phyloP scores from a whole-genome alignment of 2,113 vertebrate species.

The Sebastes schlegelii region DNA sequence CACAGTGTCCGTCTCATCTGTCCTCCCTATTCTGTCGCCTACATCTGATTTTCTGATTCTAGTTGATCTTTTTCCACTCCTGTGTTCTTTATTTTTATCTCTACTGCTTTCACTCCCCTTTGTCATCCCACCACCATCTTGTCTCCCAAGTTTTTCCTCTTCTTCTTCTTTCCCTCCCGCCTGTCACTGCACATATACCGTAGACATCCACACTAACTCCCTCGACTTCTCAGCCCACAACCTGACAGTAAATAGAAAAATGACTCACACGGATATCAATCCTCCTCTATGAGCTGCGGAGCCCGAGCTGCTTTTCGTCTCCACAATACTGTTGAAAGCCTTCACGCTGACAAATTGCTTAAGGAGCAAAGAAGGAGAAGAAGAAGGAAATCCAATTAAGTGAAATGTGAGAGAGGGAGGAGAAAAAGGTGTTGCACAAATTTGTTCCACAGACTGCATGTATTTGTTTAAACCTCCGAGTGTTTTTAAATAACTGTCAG shows the following conservation, averaged over 20 bases:
- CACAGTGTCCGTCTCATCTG: slow-evolving; percentile 5
- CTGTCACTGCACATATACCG: slow-evolving; percentile 12
- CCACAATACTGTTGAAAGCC: slow-evolving; percentile 53
- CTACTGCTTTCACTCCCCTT: slow-evolving; percentile 5
- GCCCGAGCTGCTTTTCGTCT: slow-evolving; percentile 43
- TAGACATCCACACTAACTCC: slow-evolving; percentile 35
- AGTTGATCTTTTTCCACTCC: neutral
- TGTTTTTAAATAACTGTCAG: slow-evolving; percentile 30
- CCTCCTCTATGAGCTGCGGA: slow-evolving; percentile 33
- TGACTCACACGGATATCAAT: slow-evolving; percentile 62
- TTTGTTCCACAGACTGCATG: slow-evolving; percentile 18
- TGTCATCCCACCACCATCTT: slow-evolving; percentile 17
- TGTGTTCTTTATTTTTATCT: slow-evolving; percentile 27
- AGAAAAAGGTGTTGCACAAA: slow-evolving; percentile 38
- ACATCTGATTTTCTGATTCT: slow-evolving; percentile 6
- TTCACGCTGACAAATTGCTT: slow-evolving; percentile 62
- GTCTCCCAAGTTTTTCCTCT: neutral
- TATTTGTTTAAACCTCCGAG: slow-evolving; percentile 29
- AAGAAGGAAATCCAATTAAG: slow-evolving; percentile 66
- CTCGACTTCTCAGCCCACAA: slow-evolving; percentile 51
- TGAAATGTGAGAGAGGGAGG: slow-evolving; percentile 44
- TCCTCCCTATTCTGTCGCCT: neutral
- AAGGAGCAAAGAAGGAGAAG: slow-evolving; percentile 48
- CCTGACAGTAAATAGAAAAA: slow-evolving; percentile 66
- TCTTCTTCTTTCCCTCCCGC: neutral